Conservation (phyloP, 2,888 invertebrate species). For the Villa cingulata region DNA sequence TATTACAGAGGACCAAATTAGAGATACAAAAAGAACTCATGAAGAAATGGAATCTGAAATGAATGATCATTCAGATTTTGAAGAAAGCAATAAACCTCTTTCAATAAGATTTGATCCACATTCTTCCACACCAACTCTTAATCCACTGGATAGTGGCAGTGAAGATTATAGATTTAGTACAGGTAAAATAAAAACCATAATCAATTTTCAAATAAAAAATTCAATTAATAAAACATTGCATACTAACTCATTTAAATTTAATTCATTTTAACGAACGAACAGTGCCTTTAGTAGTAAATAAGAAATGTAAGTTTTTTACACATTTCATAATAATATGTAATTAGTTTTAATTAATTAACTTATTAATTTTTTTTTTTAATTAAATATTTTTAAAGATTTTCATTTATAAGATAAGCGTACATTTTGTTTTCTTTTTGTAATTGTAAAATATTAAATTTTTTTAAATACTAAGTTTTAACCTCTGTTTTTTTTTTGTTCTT, state of each 20-base stretch:
- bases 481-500: too few species aligned
- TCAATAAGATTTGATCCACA: slow-evolving; percentile 42
- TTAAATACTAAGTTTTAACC: too few species aligned
- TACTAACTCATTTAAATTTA: neutral
- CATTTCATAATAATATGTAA: too few species aligned
- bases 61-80: slow-evolving; percentile 54
- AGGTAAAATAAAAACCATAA: slow-evolving; percentile 35
- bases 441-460: too few species aligned
- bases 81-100: slow-evolving; percentile 45
- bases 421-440: too few species aligned
- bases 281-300: slow-evolving; percentile 47
- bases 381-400: too few species aligned
- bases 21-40: slow-evolving; percentile 52
- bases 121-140: slow-evolving; percentile 41
- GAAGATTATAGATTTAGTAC: slow-evolving; percentile 47
- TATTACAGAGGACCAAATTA: slow-evolving; percentile 43
- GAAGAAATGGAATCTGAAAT: slow-evolving; percentile 58
- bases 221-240: neutral
- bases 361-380: neutral
- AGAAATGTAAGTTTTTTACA: slow-evolving; percentile 39
- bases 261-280: slow-evolving; percentile 10
- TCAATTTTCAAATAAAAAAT: neutral
- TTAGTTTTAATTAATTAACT: too few species aligned
- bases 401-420: too few species aligned
- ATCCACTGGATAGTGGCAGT: slow-evolving; percentile 49